These are phyloP conservation scores for Daktulosphaira vitifoliae DNA, from an alignment of 1,140 invertebrate genomes.

Conservation along the genomic window DNA sequence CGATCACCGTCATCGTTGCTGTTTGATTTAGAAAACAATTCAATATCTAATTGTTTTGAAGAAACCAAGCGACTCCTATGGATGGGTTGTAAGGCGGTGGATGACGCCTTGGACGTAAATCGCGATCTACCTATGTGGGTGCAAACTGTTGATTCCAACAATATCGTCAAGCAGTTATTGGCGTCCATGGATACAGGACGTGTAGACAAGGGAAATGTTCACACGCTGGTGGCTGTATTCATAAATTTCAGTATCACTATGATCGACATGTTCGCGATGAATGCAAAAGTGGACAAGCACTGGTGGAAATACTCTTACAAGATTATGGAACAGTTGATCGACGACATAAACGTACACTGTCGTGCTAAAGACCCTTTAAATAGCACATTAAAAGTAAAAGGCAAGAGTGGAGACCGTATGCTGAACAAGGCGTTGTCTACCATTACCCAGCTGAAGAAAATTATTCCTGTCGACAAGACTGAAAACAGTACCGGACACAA, in stretches of 20 bases:
- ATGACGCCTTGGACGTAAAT: slow-evolving; percentile 20
- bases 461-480: background rate
- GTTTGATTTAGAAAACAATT: slow-evolving; percentile 18
- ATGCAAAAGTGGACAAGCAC: background rate
- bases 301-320: slow-evolving; percentile 23
- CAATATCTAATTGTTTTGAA: slow-evolving; percentile 1
- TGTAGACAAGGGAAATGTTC: slow-evolving; percentile 15
- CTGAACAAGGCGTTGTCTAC: slow-evolving; percentile 21
- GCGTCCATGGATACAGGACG: background rate
- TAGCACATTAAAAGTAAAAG: slow-evolving; percentile 15
- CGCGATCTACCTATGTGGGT: slow-evolving; percentile 25
- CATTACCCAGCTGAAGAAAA: slow-evolving; percentile 28
- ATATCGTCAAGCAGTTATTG: slow-evolving; percentile 29
- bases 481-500: background rate
- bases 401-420: slow-evolving; percentile 20
- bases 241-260: slow-evolving; percentile 26
- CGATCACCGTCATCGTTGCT: slow-evolving; percentile 14
- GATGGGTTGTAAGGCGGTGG: slow-evolving; percentile 16
- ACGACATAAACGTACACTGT: slow-evolving; percentile 12
- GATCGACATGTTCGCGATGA: slow-evolving; percentile 31
- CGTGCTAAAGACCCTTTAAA: slow-evolving; percentile 17
- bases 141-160: slow-evolving; percentile 27
- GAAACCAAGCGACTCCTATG: slow-evolving; percentile 24
- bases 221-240: slow-evolving; percentile 15
- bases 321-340: slow-evolving; percentile 26